These are phyloP conservation scores for Dasypolia templi DNA, from an alignment of 2,888 invertebrate species.

Conservation along the genomic window DNA sequence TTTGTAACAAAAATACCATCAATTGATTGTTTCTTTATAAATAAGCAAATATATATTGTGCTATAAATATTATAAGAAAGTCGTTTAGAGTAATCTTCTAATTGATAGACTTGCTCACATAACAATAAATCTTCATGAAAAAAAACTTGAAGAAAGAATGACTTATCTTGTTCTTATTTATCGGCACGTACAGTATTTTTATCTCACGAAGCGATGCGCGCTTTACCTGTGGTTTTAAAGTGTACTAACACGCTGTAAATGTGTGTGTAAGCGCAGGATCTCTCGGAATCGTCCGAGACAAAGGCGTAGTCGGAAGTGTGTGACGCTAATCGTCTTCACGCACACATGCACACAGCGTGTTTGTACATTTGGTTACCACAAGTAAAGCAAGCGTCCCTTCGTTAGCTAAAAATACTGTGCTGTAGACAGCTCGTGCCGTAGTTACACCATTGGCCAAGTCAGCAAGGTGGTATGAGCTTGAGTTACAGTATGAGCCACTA, in stretches of 20 bases:
- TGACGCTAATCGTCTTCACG: not conserved
- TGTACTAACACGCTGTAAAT: too few species aligned
- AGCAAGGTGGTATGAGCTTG: not conserved
- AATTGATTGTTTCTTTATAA: conserved; percentile 47
- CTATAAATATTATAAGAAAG: conserved; percentile 32
- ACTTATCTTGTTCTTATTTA: not conserved
- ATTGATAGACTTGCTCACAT: not conserved
- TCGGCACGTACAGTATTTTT: too few species aligned
- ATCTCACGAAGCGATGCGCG: too few species aligned
- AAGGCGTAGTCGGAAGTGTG: too few species aligned
- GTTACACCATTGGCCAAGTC: too few species aligned
- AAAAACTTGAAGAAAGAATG: not conserved
- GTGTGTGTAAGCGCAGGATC: too few species aligned
- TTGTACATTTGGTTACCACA: not conserved
- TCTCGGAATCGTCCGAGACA: too few species aligned
- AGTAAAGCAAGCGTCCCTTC: not conserved
- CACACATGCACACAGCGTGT: not conserved
- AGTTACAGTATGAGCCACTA: too few species aligned
- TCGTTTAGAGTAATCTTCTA: conserved; percentile 20
- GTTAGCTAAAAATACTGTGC: not conserved
- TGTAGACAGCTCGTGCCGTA: not conserved
- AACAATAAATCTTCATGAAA: not conserved
- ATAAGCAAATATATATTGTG: conserved; percentile 35
- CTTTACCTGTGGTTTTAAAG: too few species aligned
- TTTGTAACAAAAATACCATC: conserved; percentile 1